Conservation (phyloP, 2,888 invertebrate genomes). For the Monoplex corrugatus region DNA sequence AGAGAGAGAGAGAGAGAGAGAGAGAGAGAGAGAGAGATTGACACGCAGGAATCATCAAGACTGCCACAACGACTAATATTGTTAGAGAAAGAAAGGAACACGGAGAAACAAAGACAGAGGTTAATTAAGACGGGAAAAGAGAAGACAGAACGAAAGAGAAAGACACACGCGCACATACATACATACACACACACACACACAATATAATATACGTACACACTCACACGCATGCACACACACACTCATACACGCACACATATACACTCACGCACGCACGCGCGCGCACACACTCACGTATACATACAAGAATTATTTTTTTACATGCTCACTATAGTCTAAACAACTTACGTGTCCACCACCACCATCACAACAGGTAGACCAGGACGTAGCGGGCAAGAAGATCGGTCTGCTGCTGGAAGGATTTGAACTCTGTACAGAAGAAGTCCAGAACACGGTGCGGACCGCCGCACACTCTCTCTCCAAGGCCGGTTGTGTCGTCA, state of each 20-base stretch:
- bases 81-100: too few species aligned
- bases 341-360: background rate
- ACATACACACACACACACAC: background rate
- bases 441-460: conserved; percentile 65
- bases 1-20: too few species aligned
- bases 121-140: too few species aligned
- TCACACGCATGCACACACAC: background rate
- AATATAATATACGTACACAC: background rate
- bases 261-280: background rate
- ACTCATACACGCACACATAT: background rate
- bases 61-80: too few species aligned
- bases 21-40: too few species aligned
- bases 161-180: background rate
- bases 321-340: too few species aligned
- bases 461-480: conserved; percentile 61
- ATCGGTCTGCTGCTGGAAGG: conserved; percentile 76
- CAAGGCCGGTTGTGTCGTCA: conserved; percentile 64
- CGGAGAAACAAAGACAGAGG: too few species aligned
- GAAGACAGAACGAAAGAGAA: too few species aligned
- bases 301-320: too few species aligned
- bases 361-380: conserved; percentile 64
- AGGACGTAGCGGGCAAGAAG: conserved; percentile 64
- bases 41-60: too few species aligned
- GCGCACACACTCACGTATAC: background rate
- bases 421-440: conserved; percentile 65